A percentile compares a stretch with the other conserved stretches of the same genome.
Conservation (phyloP, 2,888 invertebrate genomes). For the Plagodis dolabraria region DNA sequence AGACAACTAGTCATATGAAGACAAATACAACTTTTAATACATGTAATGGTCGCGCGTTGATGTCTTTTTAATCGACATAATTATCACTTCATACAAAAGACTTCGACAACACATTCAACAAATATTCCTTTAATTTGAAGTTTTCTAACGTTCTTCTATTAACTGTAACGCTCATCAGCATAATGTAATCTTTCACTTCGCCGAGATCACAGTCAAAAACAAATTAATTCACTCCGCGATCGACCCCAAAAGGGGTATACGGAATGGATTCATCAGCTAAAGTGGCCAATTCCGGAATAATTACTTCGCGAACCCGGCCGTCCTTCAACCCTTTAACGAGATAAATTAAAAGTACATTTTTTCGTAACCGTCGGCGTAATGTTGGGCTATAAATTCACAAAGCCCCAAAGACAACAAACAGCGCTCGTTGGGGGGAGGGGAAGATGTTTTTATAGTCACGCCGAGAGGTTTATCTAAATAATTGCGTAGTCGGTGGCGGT, state of each 20-base stretch:
- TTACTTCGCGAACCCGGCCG: conserved; percentile 82
- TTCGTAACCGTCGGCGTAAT: conserved; percentile 81
- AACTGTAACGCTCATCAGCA: conserved; percentile 56
- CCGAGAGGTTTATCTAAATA: conserved; percentile 85
- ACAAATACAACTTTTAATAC: background rate
- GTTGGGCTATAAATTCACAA: conserved; percentile 79
- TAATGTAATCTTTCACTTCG: conserved; percentile 78
- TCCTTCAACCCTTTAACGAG: conserved; percentile 85
- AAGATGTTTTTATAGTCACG: conserved; percentile 84
- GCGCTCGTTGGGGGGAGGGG: conserved; percentile 68
- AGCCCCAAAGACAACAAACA: conserved; percentile 84
- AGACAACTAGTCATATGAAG: too few species aligned
- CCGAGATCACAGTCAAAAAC: conserved; percentile 69
- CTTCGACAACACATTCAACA: background rate
- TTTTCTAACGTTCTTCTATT: background rate
- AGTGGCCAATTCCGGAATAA: conserved; percentile 84
- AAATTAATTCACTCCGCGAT: conserved; percentile 78
- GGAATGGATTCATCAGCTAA: conserved; percentile 82
- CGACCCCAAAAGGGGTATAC: conserved; percentile 70
- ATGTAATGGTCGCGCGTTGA: conserved; percentile 13
- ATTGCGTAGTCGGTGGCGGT: conserved; percentile 83
- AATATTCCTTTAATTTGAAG: too few species aligned
- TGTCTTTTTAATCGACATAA: conserved; percentile 17
- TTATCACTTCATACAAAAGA: conserved; percentile 8
- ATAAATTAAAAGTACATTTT: conserved; percentile 85